These are phyloP conservation scores for Polymixis lichenea DNA, from an alignment of 2,888 invertebrate genomes.

Conservation along the genomic window DNA sequence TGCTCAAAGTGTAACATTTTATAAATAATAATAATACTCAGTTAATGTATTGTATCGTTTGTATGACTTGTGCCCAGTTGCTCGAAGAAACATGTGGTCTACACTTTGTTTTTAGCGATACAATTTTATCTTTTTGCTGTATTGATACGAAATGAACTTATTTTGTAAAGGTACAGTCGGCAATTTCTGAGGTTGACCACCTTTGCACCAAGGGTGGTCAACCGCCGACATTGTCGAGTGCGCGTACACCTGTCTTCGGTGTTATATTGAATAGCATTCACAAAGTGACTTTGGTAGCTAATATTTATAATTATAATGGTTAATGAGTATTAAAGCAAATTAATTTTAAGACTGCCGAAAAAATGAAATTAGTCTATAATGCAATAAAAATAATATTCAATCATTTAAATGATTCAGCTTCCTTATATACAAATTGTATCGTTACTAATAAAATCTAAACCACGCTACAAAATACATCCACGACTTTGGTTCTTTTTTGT, in stretches of 20 bases:
- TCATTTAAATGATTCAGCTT: not conserved
- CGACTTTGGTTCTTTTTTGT: slow-evolving; percentile 45
- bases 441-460: not conserved
- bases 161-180: not conserved
- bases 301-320: not conserved
- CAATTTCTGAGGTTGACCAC: not conserved
- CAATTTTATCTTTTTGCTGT: not conserved
- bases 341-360: not conserved
- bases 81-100: slow-evolving; percentile 1
- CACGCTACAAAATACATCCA: slow-evolving; percentile 21
- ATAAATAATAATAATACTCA: slow-evolving; percentile 76
- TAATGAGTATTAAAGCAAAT: not conserved
- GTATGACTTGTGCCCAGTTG: slow-evolving; percentile 42
- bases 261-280: not conserved
- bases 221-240: not conserved
- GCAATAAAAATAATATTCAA: not conserved
- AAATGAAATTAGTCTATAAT: not conserved
- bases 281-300: not conserved
- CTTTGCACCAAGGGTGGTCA: not conserved
- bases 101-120: slow-evolving; percentile 29
- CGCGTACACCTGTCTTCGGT: not conserved
- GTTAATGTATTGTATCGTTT: slow-evolving; percentile 58
- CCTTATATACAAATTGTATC: slow-evolving; percentile 14
- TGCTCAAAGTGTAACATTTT: slow-evolving; percentile 78
- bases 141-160: not conserved